Conservation (phyloP, 1,140 invertebrate species). For the Anastatus disparis region DNA sequence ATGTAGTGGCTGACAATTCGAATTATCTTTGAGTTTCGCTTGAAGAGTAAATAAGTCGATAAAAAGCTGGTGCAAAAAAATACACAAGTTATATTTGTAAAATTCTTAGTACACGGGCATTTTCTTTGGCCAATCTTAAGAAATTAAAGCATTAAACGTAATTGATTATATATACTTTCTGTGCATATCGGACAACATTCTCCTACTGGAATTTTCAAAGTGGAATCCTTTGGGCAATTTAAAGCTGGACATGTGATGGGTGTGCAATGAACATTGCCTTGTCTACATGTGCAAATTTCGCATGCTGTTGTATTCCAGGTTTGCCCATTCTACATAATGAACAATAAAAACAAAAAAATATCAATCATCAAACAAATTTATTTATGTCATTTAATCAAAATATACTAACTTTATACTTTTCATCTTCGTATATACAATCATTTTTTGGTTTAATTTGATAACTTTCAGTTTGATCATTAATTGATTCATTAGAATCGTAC, state of each 20-base stretch:
- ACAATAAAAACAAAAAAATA: conserved; percentile 46
- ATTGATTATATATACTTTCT: conserved; percentile 69
- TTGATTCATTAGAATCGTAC: background rate
- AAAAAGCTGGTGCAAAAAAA: too few species aligned
- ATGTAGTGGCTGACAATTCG: too few species aligned
- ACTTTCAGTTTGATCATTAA: background rate
- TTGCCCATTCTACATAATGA: conserved; percentile 86
- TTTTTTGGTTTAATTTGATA: background rate
- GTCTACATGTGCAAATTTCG: conserved; percentile 82
- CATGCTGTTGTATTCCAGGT: conserved; percentile 87
- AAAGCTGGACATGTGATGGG: conserved; percentile 77
- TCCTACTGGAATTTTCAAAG: conserved; percentile 74
- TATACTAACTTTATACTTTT: conserved; percentile 10
- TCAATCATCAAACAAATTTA: background rate
- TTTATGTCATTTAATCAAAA: background rate
- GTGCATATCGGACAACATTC: conserved; percentile 89
- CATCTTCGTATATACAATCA: background rate
- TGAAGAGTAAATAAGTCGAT: too few species aligned
- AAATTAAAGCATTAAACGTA: background rate
- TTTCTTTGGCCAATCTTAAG: too few species aligned
- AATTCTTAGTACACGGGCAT: too few species aligned
- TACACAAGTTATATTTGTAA: too few species aligned
- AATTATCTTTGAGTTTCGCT: too few species aligned
- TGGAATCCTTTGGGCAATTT: conserved; percentile 78
- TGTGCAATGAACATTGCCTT: conserved; percentile 82